Evolutionary conservation across 1,140 invertebrate genomes (phyloP).

Genomic region (Spodoptera frugiperda): DNA sequence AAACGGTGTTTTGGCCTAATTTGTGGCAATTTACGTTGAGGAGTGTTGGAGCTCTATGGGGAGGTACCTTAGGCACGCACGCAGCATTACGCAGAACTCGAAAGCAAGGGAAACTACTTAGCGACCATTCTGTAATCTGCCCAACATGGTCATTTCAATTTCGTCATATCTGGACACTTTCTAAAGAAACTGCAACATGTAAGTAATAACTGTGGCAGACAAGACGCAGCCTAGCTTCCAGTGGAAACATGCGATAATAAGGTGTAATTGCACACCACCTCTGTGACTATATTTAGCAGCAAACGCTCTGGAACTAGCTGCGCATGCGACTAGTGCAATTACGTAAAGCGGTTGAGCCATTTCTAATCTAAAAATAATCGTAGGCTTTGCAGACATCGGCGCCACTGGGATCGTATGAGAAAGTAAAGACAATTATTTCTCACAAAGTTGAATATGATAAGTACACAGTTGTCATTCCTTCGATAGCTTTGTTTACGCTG

Average conservation of each 20-base stretch:
- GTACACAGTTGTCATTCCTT: constrained; percentile 12
- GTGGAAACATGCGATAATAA: constrained; percentile 85
- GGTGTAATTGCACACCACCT: constrained; percentile 83
- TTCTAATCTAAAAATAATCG: constrained; percentile 87
- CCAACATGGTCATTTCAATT: constrained; percentile 73
- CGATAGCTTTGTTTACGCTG: constrained; percentile 24
- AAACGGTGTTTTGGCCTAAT: constrained; percentile 62
- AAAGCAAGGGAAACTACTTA: constrained; percentile 69
- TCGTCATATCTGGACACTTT: constrained; percentile 83
- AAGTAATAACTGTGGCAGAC: constrained; percentile 71
- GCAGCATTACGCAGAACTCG: constrained; percentile 73
- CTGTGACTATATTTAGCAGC: constrained; percentile 84
- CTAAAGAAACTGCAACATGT: constrained; percentile 79
- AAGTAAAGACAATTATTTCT: constrained; percentile 82
- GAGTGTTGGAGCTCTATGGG: constrained; percentile 48
- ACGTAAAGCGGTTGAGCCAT: constrained; percentile 86
- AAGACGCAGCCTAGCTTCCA: constrained; percentile 76
- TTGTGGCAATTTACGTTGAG: constrained; percentile 57
- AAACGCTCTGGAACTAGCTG: constrained; percentile 80
- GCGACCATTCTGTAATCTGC: constrained; percentile 69
- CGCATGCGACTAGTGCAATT: constrained; percentile 83
- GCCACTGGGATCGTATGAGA: constrained; percentile 82
- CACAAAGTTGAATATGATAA: constrained; percentile 48
- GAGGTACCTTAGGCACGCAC: constrained; percentile 73
- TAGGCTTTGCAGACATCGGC: constrained; percentile 80